A percentile compares a stretch with the other conserved stretches of the same genome.
phyloP scores from a whole-genome alignment of 2,888 invertebrate species.

The Norana najaformis region DNA sequence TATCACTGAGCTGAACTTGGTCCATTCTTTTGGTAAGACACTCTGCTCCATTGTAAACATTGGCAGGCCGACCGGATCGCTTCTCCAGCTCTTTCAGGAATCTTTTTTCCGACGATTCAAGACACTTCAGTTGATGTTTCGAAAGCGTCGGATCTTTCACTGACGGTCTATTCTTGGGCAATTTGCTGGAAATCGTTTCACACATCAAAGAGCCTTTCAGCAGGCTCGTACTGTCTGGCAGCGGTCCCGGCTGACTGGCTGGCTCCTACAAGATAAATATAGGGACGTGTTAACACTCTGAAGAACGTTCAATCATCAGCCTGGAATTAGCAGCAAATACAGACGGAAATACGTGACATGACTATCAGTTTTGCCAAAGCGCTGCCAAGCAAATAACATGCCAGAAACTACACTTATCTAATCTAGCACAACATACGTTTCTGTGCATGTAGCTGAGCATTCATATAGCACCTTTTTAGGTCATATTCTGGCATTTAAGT shows the following conservation, averaged over 20 bases:
- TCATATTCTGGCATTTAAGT: no score
- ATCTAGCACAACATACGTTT: not conserved
- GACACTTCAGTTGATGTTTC: not conserved
- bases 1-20: not conserved
- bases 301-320: not conserved
- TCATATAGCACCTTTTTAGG: no score
- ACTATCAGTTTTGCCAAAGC: not conserved
- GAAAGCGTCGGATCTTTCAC: not conserved
- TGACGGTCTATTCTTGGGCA: not conserved
- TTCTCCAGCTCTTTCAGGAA: not conserved
- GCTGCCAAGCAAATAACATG: not conserved
- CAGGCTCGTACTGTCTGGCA: not conserved
- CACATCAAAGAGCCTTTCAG: not conserved
- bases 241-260: no score
- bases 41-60: not conserved
- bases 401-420: not conserved
- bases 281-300: conserved; percentile 1
- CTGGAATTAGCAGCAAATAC: not conserved
- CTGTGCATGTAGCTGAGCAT: no score
- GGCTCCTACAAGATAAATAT: not conserved
- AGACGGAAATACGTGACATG: not conserved
- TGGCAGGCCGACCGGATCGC: not conserved
- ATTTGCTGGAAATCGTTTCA: not conserved
- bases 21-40: not conserved
- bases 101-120: not conserved